Evolutionary conservation across 2,113 vertebrate species (phyloP).

Genomic region (Saccopteryx leptura): DNA sequence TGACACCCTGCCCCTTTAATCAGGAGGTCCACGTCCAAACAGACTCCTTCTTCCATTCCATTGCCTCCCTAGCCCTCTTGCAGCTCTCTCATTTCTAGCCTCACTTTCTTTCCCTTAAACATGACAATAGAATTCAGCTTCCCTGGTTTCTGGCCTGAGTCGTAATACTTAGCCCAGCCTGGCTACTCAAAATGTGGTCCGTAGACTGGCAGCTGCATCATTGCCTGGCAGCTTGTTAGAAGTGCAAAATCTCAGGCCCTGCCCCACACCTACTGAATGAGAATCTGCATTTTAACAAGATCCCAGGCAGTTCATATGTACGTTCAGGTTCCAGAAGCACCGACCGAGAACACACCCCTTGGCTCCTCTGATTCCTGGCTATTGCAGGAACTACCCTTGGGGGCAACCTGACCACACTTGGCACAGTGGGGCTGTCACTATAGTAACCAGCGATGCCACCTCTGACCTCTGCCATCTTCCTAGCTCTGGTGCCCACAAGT

Average conservation of each 20-base stretch:
- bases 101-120: neutral
- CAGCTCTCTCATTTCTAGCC: neutral
- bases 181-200: neutral
- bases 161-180: neutral
- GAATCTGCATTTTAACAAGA: neutral
- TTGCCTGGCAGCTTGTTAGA: neutral
- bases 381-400: neutral
- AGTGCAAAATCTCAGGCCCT: neutral
- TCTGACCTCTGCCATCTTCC: slow-evolving; percentile 41
- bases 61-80: neutral
- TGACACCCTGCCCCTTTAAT: neutral
- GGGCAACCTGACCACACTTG: neutral
- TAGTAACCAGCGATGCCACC: neutral
- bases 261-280: neutral
- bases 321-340: neutral
- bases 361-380: neutral
- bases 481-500: neutral
- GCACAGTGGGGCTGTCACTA: neutral
- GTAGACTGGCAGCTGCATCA: neutral
- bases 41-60: neutral
- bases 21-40: neutral
- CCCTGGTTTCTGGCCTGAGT: neutral
- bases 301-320: neutral
- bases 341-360: neutral
- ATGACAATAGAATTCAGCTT: neutral